phyloP scores from a whole-genome alignment of 2,888 invertebrate species.

The Aromia moschata region DNA sequence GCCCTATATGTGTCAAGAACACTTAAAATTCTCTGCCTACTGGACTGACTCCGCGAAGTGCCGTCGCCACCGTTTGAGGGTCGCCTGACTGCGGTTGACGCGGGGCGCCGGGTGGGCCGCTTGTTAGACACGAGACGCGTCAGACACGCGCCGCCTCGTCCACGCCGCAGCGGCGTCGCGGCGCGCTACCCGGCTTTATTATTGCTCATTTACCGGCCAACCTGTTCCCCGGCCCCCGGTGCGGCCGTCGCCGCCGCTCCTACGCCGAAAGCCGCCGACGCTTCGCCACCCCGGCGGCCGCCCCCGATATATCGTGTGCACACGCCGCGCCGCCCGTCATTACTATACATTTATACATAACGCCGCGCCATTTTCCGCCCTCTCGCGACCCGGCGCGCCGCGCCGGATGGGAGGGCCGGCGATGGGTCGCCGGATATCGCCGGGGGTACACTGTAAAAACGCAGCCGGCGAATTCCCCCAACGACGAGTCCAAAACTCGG shows the following conservation, averaged over 20 bases:
- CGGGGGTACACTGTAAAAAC: no score
- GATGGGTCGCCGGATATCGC: slow-evolving; percentile 25
- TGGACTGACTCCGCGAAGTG: no score
- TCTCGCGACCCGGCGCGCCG: slow-evolving; percentile 13
- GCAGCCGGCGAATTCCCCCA: no score
- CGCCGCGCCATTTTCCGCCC: slow-evolving; percentile 25
- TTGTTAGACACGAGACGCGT: slow-evolving; percentile 64
- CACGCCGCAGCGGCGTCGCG: slow-evolving; percentile 50
- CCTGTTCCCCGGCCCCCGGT: slow-evolving; percentile 50
- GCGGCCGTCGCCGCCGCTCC: slow-evolving; percentile 31
- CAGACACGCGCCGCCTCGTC: slow-evolving; percentile 63
- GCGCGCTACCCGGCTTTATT: slow-evolving; percentile 56
- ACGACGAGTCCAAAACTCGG: no score
- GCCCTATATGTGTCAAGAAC: no score
- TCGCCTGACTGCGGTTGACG: slow-evolving; percentile 53
- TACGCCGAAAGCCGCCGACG: slow-evolving; percentile 22
- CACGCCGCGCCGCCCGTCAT: slow-evolving; percentile 38
- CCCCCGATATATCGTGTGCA: slow-evolving; percentile 27
- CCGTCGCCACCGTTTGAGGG: slow-evolving; percentile 48
- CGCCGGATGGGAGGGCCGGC: slow-evolving; percentile 24
- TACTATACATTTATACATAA: slow-evolving; percentile 41
- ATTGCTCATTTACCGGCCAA: slow-evolving; percentile 60
- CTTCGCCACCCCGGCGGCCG: no score
- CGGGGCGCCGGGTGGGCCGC: slow-evolving; percentile 53
- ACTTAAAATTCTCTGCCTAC: no score